A percentile compares a stretch with the other conserved stretches of the same genome.
phyloP scores from a whole-genome alignment of 2,113 vertebrate species.

The Chrysemys picta region DNA sequence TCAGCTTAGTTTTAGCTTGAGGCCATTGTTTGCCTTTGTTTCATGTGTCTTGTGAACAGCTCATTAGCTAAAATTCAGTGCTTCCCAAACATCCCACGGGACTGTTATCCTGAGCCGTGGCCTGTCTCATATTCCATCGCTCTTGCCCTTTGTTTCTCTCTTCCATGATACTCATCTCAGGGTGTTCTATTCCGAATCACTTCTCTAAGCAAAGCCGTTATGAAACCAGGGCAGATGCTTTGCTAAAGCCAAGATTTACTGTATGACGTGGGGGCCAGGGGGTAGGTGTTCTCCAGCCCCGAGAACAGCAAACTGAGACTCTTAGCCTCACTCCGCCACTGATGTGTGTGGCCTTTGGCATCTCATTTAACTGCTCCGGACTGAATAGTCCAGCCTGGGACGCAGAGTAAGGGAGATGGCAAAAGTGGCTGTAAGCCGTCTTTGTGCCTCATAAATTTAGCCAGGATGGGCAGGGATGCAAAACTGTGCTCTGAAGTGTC shows the following conservation, averaged over 20 bases:
- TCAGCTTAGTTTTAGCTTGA: background rate
- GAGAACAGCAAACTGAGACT: background rate
- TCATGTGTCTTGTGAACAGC: background rate
- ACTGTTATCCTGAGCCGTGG: fast-evolving
- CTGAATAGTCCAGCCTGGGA: background rate
- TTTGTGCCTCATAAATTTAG: background rate
- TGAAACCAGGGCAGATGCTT: background rate
- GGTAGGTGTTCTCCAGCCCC: background rate
- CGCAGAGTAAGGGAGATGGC: background rate
- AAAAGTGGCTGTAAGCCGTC: background rate
- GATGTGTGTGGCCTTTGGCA: background rate
- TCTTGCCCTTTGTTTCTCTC: background rate
- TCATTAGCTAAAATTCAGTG: background rate
- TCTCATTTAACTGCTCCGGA: background rate
- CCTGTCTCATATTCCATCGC: background rate
- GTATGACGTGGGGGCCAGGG: no score
- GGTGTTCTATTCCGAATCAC: background rate
- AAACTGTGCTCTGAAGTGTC: background rate
- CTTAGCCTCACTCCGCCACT: background rate
- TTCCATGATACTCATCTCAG: fast-evolving
- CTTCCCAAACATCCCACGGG: background rate
- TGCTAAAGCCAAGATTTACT: fast-evolving
- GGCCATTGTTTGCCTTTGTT: background rate
- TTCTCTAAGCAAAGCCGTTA: background rate
- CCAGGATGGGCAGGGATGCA: no score